Evolutionary conservation across 2,888 invertebrate species (phyloP), one percentile per base, ranked within the genome.

Genomic region (Exocentrus adspersus): DNA sequence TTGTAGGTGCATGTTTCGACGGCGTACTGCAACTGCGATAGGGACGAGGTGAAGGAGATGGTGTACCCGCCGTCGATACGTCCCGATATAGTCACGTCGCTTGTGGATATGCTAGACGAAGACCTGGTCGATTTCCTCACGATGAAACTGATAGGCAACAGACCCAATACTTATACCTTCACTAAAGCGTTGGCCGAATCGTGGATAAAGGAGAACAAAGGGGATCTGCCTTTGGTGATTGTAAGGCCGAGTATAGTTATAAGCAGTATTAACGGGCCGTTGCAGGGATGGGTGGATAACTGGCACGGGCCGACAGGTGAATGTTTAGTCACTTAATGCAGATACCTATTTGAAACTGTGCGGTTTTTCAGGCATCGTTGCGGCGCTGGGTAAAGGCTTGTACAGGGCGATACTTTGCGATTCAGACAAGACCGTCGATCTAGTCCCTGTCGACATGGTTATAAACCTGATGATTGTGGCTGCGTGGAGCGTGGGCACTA

Each of bases 101-200:
- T 91, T 41, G 90, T 92, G 71, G 90, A 92, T 80, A 91, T 91
- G 77, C 86, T 95, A 85, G 92, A 94, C 59, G 94, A 94, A 75
- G 92, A 91, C 60, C 86, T 94, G 76, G 90, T 95, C 70, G 93
- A 94, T 80, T 87, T 91, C 75, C 88, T 93, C 81, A 90, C 90
- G 66, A 87, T 89, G 21, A 86, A 86, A 72, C 78, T 88, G 71
- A 86, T 90, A 75, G 94, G 94, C 70, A 90, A 90, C 78, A 90
- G 96, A 77, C 98, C 98, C 60, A 98, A 98, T 84, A 98, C 98
- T 17, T 98, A 98, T 84, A 98, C 98, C 37, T 94, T 95, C 84
- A 98, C 98, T 67, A 98, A 98, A 86, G 95, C 97, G 58, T 84
- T 98, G 72, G 96, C 97, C 32, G 98, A 98, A 82, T 90, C 93